A percentile compares a stretch with the other conserved stretches of the same genome.
Evolutionary conservation across 2,113 vertebrate genomes (phyloP).

Genomic region (Boleophthalmus pectinirostris): DNA sequence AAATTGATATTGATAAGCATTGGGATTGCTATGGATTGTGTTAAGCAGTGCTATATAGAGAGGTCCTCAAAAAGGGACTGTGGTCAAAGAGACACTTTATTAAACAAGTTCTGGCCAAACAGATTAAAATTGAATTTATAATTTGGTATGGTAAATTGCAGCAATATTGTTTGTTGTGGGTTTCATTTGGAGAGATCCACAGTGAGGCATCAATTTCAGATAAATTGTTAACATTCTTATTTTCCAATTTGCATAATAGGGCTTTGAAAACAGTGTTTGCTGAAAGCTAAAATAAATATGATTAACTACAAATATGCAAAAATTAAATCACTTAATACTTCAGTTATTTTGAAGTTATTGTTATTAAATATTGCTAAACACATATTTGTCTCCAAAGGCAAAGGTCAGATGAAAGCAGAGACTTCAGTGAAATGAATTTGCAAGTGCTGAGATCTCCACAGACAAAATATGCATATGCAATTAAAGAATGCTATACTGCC

Average conservation of each 20-base stretch:
- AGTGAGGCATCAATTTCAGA: not conserved
- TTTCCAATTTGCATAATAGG: not conserved
- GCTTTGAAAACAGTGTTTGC: not conserved
- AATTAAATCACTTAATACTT: not conserved
- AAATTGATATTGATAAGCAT: slow-evolving; percentile 98
- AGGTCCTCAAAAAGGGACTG: slow-evolving; percentile 72
- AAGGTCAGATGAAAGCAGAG: slow-evolving; percentile 22
- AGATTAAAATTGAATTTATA: slow-evolving; percentile 32
- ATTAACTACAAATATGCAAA: not conserved
- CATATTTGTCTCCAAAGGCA: slow-evolving; percentile 17
- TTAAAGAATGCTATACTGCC: slow-evolving; percentile 82
- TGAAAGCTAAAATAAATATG: not conserved
- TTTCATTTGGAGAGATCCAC: slow-evolving; percentile 9
- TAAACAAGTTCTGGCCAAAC: slow-evolving; percentile 50
- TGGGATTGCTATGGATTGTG: slow-evolving; percentile 86
- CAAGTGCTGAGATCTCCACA: slow-evolving; percentile 23
- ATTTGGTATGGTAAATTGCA: not conserved
- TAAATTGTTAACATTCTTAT: not conserved
- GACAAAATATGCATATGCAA: slow-evolving; percentile 60
- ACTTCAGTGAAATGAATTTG: slow-evolving; percentile 34
- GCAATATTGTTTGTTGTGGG: not conserved
- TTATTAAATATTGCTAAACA: not conserved
- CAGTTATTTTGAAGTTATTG: not conserved
- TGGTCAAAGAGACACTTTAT: slow-evolving; percentile 71
- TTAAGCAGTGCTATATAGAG: slow-evolving; percentile 82